phyloP scores from a whole-genome alignment of 1,140 invertebrate species.

The Saxidomus purpurata region DNA sequence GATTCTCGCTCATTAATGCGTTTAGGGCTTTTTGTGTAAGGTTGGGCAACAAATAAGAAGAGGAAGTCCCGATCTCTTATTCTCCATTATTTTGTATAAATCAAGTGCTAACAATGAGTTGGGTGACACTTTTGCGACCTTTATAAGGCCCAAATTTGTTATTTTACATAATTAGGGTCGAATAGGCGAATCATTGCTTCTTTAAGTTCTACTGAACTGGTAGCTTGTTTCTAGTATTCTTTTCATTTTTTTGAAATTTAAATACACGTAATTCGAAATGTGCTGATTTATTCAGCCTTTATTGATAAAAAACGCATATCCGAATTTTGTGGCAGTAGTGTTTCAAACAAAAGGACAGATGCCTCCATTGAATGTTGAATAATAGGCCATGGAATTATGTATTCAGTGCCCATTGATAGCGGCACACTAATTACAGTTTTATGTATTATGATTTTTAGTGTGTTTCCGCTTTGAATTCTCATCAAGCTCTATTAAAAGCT shows the following conservation, averaged over 20 bases:
- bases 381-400: conserved; percentile 52
- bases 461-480: neutral
- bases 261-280: conserved; percentile 62
- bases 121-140: conserved; percentile 64
- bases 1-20: conserved; percentile 65
- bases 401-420: conserved; percentile 30
- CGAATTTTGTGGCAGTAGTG: conserved; percentile 43
- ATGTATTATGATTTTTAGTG: conserved; percentile 32
- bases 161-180: conserved; percentile 70
- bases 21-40: conserved; percentile 63
- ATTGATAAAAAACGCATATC: conserved; percentile 66
- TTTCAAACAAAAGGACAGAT: conserved; percentile 52
- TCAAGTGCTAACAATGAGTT: conserved; percentile 63
- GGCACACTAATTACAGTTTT: conserved; percentile 50
- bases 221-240: conserved; percentile 50
- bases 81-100: conserved; percentile 68
- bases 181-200: conserved; percentile 50
- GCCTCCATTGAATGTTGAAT: conserved; percentile 43
- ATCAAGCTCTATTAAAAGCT: neutral
- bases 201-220: conserved; percentile 44
- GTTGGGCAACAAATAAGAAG: conserved; percentile 64
- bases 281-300: conserved; percentile 59
- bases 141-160: conserved; percentile 65
- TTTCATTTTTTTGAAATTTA: conserved; percentile 66
- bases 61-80: conserved; percentile 57